phyloP scores from a whole-genome alignment of 2,888 invertebrate species.

The Eudasyphora cyanicolor region DNA sequence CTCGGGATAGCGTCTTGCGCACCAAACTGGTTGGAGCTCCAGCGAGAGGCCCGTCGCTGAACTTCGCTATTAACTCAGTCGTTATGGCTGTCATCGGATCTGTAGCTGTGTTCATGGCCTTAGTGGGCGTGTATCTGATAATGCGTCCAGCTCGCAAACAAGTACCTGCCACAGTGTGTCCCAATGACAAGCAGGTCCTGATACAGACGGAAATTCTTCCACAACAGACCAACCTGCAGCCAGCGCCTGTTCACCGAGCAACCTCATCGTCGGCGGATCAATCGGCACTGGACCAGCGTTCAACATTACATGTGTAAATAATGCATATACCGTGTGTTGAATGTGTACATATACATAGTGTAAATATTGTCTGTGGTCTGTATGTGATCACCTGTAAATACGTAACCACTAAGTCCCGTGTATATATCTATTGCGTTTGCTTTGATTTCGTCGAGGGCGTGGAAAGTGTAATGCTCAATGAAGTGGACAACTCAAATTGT shows the following conservation, averaged over 20 bases:
- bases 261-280: slow-evolving; percentile 37
- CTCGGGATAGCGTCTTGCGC: slow-evolving; percentile 67
- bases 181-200: slow-evolving; percentile 69
- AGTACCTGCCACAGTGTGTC: slow-evolving; percentile 46
- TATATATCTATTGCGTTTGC: slow-evolving; percentile 62
- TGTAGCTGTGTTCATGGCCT: slow-evolving; percentile 68
- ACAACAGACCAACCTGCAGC: slow-evolving; percentile 65
- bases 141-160: slow-evolving; percentile 69
- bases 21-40: slow-evolving; percentile 66
- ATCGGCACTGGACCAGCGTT: slow-evolving; percentile 64
- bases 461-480: slow-evolving; percentile 25
- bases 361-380: slow-evolving; percentile 36
- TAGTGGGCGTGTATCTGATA: slow-evolving; percentile 66
- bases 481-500: background rate
- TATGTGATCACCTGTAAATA: slow-evolving; percentile 57
- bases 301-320: slow-evolving; percentile 72
- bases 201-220: slow-evolving; percentile 71
- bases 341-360: slow-evolving; percentile 38
- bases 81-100: slow-evolving; percentile 69
- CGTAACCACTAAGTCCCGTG: slow-evolving; percentile 40
- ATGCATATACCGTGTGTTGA: background rate
- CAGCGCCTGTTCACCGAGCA: slow-evolving; percentile 34
- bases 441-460: slow-evolving; percentile 18
- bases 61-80: slow-evolving; percentile 65
- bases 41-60: slow-evolving; percentile 47